These are phyloP conservation scores for Oryzias dopingdopingensis DNA, from an alignment of 2,797 vertebrate species.

Conservation along the genomic window DNA sequence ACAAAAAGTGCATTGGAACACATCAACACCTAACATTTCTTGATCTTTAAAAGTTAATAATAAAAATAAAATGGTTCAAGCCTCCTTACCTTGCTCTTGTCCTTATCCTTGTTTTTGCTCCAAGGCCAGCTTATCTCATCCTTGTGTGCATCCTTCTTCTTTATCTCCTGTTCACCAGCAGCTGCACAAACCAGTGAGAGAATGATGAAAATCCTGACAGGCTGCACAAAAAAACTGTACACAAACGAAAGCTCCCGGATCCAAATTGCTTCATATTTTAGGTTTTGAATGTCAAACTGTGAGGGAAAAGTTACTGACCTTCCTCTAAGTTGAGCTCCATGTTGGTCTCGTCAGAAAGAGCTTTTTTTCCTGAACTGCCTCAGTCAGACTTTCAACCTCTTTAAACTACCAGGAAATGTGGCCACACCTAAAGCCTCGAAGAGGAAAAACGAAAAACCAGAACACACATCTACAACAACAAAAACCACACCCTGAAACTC, in stretches of 20 bases:
- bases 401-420: neutral
- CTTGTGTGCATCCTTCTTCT: constrained; percentile 35
- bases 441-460: neutral
- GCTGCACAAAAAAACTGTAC: neutral
- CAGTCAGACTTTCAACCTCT: neutral
- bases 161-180: constrained; percentile 11
- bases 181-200: constrained; percentile 29
- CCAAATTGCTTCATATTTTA: too few relatives aligned
- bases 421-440: constrained; percentile 29
- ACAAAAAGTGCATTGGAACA: neutral
- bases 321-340: constrained; percentile 38
- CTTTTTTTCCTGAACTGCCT: accelerated
- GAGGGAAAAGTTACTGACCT: constrained; percentile 32
- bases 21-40: too few relatives aligned
- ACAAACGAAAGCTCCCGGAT: neutral
- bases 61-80: too few relatives aligned
- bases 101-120: constrained; percentile 39
- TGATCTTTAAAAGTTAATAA: too few relatives aligned
- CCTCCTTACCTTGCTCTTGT: constrained; percentile 7
- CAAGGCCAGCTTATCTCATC: constrained; percentile 41
- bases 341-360: neutral
- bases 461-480: constrained; percentile 1
- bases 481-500: too few relatives aligned
- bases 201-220: too few relatives aligned
- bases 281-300: neutral